Evolutionary conservation across 2,797 vertebrate genomes (phyloP).

Genomic region (Luscinia megarhynchos): DNA sequence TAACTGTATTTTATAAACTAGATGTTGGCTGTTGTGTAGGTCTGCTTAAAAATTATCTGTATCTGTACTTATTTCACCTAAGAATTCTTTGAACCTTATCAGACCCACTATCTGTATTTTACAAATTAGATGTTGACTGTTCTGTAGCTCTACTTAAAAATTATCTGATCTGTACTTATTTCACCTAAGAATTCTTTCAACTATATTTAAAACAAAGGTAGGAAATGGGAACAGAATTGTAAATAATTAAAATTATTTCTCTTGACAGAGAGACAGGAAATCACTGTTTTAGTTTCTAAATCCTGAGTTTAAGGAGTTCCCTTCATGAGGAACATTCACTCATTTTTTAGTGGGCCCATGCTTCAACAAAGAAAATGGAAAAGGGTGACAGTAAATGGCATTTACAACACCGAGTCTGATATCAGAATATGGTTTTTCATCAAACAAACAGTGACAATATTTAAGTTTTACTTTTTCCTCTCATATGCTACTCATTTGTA

Average conservation of each 20-base stretch:
- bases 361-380: not conserved
- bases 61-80: slow-evolving; percentile 11
- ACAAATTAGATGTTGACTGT: not conserved
- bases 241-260: slow-evolving; percentile 63
- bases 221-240: slow-evolving; percentile 53
- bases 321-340: not conserved
- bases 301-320: slow-evolving; percentile 47
- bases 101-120: not conserved
- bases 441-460: not conserved
- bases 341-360: not conserved
- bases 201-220: slow-evolving; percentile 61
- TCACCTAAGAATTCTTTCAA: slow-evolving; percentile 28
- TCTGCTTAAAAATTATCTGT: not conserved
- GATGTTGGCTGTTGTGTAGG: not conserved
- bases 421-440: not conserved
- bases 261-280: slow-evolving; percentile 64
- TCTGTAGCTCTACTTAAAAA: not conserved
- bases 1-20: not conserved
- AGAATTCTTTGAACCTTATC: not conserved
- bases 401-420: not conserved
- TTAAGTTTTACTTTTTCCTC: not conserved
- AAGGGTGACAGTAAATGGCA: not conserved
- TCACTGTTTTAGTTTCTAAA: slow-evolving; percentile 45
- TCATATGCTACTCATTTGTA: not conserved
- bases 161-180: not conserved